Conservation (phyloP, 2,888 invertebrate species). For the Marasmarcha lunaedactyla region DNA sequence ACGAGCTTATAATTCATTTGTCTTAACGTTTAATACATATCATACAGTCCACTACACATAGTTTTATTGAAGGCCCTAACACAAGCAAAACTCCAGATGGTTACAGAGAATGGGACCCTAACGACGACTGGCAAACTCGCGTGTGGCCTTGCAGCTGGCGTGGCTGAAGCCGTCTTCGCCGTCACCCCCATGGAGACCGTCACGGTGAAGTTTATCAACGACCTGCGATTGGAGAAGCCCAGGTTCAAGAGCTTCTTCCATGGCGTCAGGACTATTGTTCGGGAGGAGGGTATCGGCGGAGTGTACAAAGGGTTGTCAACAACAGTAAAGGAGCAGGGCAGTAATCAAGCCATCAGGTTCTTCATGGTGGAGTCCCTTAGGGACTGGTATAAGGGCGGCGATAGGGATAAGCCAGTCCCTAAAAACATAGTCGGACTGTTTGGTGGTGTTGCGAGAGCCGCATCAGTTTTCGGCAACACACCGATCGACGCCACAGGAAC, state of each 20-base stretch:
- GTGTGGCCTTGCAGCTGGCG: slow-evolving; percentile 95
- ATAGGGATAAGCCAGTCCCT: slow-evolving; percentile 85
- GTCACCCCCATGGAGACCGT: slow-evolving; percentile 99
- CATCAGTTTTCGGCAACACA: slow-evolving; percentile 98
- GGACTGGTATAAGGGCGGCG: slow-evolving; percentile 91
- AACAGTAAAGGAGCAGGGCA: slow-evolving; percentile 97
- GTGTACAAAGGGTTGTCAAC: slow-evolving; percentile 95
- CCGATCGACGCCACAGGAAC: slow-evolving; percentile 98
- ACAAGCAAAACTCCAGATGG: slow-evolving; percentile 83
- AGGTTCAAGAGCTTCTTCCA: slow-evolving; percentile 94
- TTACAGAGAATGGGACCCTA: slow-evolving; percentile 85
- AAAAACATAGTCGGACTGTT: slow-evolving; percentile 90
- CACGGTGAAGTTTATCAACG: slow-evolving; percentile 99
- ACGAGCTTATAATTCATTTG: too few relatives aligned
- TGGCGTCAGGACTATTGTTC: slow-evolving; percentile 88
- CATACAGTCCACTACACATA: too few relatives aligned
- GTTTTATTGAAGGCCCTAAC: too few relatives aligned
- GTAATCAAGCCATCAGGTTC: slow-evolving; percentile 98
- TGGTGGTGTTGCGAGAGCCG: slow-evolving; percentile 92
- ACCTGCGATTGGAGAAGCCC: slow-evolving; percentile 92
- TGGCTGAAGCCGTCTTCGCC: slow-evolving; percentile 94
- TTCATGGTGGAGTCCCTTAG: slow-evolving; percentile 97
- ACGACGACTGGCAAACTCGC: slow-evolving; percentile 80
- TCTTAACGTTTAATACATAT: too few relatives aligned
- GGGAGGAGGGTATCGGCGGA: slow-evolving; percentile 85